Percentiles rank a stretch among this genome's conserved stretches.
phyloP scores from a whole-genome alignment of 64 coral and sea anemone species.

The Catalaphyllia jardinei region DNA sequence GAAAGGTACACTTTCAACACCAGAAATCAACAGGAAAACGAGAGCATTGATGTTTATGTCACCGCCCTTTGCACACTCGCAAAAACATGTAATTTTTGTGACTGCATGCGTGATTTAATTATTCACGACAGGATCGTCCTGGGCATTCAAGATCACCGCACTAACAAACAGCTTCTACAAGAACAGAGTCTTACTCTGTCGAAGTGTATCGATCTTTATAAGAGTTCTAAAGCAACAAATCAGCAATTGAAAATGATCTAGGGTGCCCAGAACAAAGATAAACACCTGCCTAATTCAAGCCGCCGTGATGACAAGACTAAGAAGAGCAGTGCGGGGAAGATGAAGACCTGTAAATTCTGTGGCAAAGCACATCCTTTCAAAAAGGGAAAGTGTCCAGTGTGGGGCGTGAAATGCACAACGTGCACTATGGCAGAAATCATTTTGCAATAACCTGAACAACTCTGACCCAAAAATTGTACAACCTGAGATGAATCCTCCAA shows the following conservation, averaged over 20 bases:
- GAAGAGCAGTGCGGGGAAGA: neutral
- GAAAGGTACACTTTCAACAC: no score
- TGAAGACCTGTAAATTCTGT: constrained; percentile 11
- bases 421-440: constrained; percentile 30
- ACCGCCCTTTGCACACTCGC: no score
- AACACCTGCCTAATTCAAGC: neutral
- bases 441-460: neutral
- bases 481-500: neutral
- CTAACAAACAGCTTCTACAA: constrained; percentile 49
- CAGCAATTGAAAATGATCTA: constrained; percentile 26
- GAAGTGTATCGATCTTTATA: constrained; percentile 26
- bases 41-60: no score
- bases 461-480: neutral
- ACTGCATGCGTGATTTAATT: constrained; percentile 38
- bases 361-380: neutral
- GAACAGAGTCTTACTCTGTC: constrained; percentile 24
- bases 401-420: neutral
- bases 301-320: neutral
- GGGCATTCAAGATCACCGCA: constrained; percentile 34
- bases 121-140: constrained; percentile 37
- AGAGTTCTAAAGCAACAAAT: constrained; percentile 24
- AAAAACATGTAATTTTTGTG: constrained; percentile 55
- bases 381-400: neutral
- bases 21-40: no score
- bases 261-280: neutral